Conservation (phyloP, 2,888 invertebrate species). For the Autographa pulchrina region DNA sequence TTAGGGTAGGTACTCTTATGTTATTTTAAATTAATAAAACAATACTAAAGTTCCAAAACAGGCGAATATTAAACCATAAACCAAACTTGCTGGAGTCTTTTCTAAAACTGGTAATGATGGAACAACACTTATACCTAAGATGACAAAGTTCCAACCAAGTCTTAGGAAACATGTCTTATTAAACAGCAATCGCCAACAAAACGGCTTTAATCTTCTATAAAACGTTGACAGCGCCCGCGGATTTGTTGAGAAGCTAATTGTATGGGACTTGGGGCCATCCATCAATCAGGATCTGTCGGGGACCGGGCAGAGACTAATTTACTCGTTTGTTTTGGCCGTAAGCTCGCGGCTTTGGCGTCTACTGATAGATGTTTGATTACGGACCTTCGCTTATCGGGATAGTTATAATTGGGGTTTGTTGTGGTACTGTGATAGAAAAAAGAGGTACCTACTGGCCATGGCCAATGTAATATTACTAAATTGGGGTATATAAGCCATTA, state of each 20-base stretch:
- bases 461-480: no score
- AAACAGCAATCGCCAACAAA: slow-evolving; percentile 53
- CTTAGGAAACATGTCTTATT: slow-evolving; percentile 32
- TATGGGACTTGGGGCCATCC: slow-evolving; percentile 80
- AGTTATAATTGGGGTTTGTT: slow-evolving; percentile 61
- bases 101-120: no score
- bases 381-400: slow-evolving; percentile 44
- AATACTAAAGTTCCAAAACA: background rate
- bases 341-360: slow-evolving; percentile 75
- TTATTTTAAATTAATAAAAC: no score
- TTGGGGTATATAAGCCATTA: no score
- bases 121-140: background rate
- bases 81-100: no score
- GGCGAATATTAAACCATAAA: no score
- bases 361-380: slow-evolving; percentile 72
- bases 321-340: slow-evolving; percentile 87
- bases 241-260: slow-evolving; percentile 83
- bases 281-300: slow-evolving; percentile 87
- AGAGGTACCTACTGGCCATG: no score
- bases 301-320: slow-evolving; percentile 82
- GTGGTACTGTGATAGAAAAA: slow-evolving; percentile 19
- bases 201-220: slow-evolving; percentile 59
- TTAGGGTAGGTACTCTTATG: no score
- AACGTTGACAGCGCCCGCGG: slow-evolving; percentile 66
- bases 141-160: background rate